Base-by-base conservation (phyloP, 1,140 invertebrate genomes). In the Diachasma alloeum region DNA sequence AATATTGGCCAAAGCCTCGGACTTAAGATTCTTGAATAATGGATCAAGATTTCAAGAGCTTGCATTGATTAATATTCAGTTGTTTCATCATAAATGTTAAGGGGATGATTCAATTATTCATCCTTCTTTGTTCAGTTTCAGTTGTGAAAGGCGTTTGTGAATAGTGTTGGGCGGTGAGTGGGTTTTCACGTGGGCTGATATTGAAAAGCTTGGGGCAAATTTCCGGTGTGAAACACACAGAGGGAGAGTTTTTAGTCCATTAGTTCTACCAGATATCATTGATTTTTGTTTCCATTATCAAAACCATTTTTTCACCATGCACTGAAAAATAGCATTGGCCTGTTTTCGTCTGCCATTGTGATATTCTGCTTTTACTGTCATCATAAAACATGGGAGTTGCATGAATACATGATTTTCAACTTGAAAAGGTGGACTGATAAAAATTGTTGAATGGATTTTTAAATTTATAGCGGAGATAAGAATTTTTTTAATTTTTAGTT, bases 231-330 rank as follows among this genome's bases (percentile, higher is more conserved):
- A 19, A 48, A 48, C 44, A 9, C 17, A 19, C 39, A 26, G 0
- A 10, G 42, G 3, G 44, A 36, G 19, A 13, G 6, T 19, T 53
- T 48, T 36, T 73, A 48, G 19, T 56, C 53, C 48, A 73, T 71
- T 69, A 53, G 53, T 53, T 66, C 66, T 26, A 10, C 19, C 6
- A 53, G 36, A 66, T 71, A 42, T 77, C 72, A 26, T 24, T 63
- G 59, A 63, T 36, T 70, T 72, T 68, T 53, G 17, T 13, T 46
- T 56, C 71, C 46, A 42, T 77, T 42, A 13, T 42, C 66, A 59
- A 36, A 59, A 53, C 48, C 56, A 26, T 70, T 70, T 70, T 72
- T 53, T 70, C 11, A 13, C 17, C 11, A 10, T 63, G 15, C 36
- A 70, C 68, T 19, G 70, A 72, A 46, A 72, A 72, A 48, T 24